Evolutionary conservation across 2,888 invertebrate genomes (phyloP), one percentile per base, ranked within the genome.

Genomic region (Drosophila nigritarsus): DNA sequence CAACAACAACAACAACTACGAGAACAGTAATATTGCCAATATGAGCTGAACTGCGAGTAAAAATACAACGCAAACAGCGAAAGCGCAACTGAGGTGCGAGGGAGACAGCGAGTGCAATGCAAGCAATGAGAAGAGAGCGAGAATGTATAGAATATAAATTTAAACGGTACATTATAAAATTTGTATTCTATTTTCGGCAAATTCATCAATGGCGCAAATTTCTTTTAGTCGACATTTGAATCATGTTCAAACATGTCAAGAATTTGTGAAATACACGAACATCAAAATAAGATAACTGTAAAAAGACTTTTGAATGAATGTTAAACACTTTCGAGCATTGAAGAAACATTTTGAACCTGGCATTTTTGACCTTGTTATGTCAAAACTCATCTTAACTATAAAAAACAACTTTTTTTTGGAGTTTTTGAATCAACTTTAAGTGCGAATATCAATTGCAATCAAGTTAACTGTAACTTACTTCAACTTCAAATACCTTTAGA

Each of bases 41-140:
- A 56, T 5, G 9, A 18, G 18, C 55, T 29, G 13, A 20, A 64
- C 45, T 55, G 40, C 38, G 42, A 48, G 40, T 45, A 53, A 62
- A 65, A 69, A 79, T 66, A 70, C 49, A 67, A 56, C 15, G 64
- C 61, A 68, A 68, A 67, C 63, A 73, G 61, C 67, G 58, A 74
- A 79, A 79, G 71, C 80, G 66, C 75, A 29, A 29, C 29, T 1
- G n/a, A 27, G 13, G 36, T 38, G 49, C n/a, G n/a, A 32, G 27
- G 20, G n/a, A 24, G 45, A 20, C 20, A 13, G 45, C 15, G 45
- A 45, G 45, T 45, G 20, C 45, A 45, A 8, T 15, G 45, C 45
- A 45, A 45, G 15, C 15, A 45, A 45, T 34, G 9, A 50, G 48
- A 36, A n/a, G n/a, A 29, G 32, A 27, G 18, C 11, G 4, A 27